Evolutionary conservation across 2,797 vertebrate species (phyloP).

Genomic region (Chiloscyllium punctatum): DNA sequence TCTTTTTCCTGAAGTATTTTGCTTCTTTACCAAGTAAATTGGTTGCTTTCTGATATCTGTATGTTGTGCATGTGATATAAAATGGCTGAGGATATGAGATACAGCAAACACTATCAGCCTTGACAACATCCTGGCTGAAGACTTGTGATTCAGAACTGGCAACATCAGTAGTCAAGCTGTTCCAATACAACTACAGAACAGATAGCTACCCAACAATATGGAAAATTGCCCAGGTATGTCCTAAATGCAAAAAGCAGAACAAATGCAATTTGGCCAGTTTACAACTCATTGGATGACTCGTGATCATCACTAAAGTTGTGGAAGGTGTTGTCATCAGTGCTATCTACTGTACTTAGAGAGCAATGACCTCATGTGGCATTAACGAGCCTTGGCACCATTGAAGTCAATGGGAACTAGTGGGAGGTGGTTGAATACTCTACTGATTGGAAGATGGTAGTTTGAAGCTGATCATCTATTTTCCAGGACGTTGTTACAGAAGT

Average conservation of each 20-base stretch:
- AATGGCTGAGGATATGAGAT: not conserved
- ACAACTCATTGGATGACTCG: not conserved
- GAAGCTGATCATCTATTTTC: not conserved
- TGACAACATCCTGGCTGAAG: not conserved
- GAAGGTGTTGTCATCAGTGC: not conserved
- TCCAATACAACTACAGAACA: not conserved
- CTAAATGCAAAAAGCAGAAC: not conserved
- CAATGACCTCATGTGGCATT: too few relatives aligned
- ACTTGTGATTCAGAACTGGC: not conserved
- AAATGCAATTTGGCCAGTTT: not conserved
- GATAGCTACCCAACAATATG: not conserved
- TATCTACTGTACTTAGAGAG: not conserved
- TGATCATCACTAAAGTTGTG: not conserved
- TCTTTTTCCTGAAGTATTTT: constrained; percentile 5
- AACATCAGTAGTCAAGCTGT: not conserved
- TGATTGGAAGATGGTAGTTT: too few relatives aligned
- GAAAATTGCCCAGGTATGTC: not conserved
- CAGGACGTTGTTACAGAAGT: not conserved
- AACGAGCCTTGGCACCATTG: too few relatives aligned
- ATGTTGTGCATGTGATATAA: not conserved
- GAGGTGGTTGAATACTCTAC: too few relatives aligned
- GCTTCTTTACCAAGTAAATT: not conserved
- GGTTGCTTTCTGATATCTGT: not conserved
- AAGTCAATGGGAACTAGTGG: too few relatives aligned
- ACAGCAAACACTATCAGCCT: not conserved